These are phyloP conservation scores for Drosophila paulistorum DNA, from an alignment of 1,140 invertebrate genomes.

Conservation along the genomic window DNA sequence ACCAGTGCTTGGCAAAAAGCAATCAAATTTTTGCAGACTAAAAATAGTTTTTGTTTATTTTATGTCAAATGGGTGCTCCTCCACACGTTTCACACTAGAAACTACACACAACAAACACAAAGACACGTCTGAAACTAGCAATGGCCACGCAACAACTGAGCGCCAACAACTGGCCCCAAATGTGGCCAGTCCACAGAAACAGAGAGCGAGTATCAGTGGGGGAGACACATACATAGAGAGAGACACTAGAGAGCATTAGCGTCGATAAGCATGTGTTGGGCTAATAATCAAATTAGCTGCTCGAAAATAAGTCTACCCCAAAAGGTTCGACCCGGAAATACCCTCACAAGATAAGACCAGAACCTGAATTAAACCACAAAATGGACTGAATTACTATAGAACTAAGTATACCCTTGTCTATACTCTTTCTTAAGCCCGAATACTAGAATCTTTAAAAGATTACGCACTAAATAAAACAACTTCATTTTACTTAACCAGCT, in stretches of 20 bases:
- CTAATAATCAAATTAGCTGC: constrained; percentile 69
- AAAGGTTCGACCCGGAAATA: constrained; percentile 31
- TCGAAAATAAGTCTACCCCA: constrained; percentile 6
- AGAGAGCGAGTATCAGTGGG: constrained; percentile 2
- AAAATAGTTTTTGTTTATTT: constrained; percentile 77
- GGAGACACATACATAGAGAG: constrained; percentile 1
- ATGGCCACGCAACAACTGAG: constrained; percentile 56
- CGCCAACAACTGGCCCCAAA: constrained; percentile 20
- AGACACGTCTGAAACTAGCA: constrained; percentile 55
- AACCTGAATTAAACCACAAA: no score
- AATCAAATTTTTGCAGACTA: constrained; percentile 62
- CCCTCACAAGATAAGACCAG: neutral
- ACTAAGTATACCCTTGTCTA: no score
- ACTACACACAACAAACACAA: constrained; percentile 6
- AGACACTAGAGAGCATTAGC: neutral
- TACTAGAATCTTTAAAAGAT: no score
- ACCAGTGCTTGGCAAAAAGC: constrained; percentile 25
- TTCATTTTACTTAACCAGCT: no score
- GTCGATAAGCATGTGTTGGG: constrained; percentile 25
- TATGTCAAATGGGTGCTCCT: constrained; percentile 43
- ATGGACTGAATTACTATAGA: no score
- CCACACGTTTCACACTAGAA: neutral
- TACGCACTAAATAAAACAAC: no score
- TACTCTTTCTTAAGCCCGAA: no score
- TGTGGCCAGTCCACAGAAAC: neutral